Conservation (phyloP, 2,113 vertebrate species). For the Syrrhaptes paradoxus region DNA sequence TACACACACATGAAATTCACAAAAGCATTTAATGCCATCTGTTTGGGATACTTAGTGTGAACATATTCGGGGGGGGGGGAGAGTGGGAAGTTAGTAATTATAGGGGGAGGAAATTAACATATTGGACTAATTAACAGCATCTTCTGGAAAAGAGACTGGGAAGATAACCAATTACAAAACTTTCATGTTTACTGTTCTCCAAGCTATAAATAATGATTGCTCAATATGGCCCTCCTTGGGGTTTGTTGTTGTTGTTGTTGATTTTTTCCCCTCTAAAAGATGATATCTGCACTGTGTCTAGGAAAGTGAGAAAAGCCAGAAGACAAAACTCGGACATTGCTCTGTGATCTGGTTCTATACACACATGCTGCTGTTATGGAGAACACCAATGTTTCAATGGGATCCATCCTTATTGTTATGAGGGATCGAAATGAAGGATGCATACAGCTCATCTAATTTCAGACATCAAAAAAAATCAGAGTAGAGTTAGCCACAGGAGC, state of each 20-base stretch:
- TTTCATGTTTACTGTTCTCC: slow-evolving; percentile 18
- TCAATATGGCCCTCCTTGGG: slow-evolving; percentile 4
- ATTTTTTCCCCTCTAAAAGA: neutral
- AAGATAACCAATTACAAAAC: slow-evolving; percentile 33
- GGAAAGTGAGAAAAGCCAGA: neutral
- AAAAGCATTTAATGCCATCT: slow-evolving; percentile 50
- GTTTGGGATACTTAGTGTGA: slow-evolving; percentile 20
- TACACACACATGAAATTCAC: slow-evolving; percentile 5
- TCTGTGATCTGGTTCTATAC: neutral
- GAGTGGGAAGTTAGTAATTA: slow-evolving; percentile 14
- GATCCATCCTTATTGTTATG: neutral
- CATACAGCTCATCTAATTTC: neutral
- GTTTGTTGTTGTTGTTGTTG: neutral
- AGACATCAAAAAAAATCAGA: neutral
- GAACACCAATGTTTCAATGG: accelerated
- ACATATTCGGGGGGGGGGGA: neutral
- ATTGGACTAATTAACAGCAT: slow-evolving; percentile 59
- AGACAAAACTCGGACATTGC: neutral
- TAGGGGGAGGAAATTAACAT: slow-evolving; percentile 42
- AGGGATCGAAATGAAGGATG: neutral
- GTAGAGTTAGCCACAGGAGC: neutral
- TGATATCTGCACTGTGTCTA: neutral
- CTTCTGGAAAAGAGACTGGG: slow-evolving; percentile 31
- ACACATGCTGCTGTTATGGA: neutral
- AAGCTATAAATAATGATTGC: slow-evolving; percentile 45